phyloP scores from a whole-genome alignment of 2,797 vertebrate genomes.

The Fistularia commersonii region DNA sequence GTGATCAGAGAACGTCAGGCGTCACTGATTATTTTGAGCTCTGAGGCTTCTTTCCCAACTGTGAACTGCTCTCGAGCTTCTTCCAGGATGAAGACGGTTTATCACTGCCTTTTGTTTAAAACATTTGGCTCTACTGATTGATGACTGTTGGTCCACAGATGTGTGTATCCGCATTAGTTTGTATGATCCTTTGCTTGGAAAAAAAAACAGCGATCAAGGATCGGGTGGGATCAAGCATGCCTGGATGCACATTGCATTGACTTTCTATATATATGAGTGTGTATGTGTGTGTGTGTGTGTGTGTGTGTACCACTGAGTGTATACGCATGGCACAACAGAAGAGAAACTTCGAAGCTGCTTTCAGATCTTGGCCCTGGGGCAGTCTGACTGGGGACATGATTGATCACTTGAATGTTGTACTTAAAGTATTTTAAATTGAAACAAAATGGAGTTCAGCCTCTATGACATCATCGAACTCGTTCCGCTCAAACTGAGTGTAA shows the following conservation, averaged over 20 bases:
- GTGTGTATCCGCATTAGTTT: slow-evolving; percentile 2
- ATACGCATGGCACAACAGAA: slow-evolving; percentile 43
- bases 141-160: slow-evolving; percentile 27
- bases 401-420: slow-evolving; percentile 68
- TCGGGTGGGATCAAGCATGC: no score
- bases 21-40: slow-evolving; percentile 36
- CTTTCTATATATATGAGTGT: no score
- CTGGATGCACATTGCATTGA: no score
- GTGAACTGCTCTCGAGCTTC: slow-evolving; percentile 10
- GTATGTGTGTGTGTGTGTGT: slow-evolving; percentile 8
- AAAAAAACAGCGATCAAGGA: no score
- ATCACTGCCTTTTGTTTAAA: slow-evolving; percentile 42
- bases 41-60: slow-evolving; percentile 28
- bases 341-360: slow-evolving; percentile 38
- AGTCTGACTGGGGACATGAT: slow-evolving; percentile 50
- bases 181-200: no score
- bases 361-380: slow-evolving; percentile 36
- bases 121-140: slow-evolving; percentile 27
- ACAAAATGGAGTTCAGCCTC: slow-evolving; percentile 43
- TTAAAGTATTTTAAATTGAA: slow-evolving; percentile 62
- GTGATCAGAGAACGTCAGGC: slow-evolving; percentile 39
- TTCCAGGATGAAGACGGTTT: slow-evolving; percentile 28
- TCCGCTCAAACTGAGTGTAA: slow-evolving; percentile 57
- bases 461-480: slow-evolving; percentile 69
- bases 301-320: slow-evolving; percentile 25